Base-by-base conservation (phyloP, 2,888 invertebrate species). In the Anodontia alba region DNA sequence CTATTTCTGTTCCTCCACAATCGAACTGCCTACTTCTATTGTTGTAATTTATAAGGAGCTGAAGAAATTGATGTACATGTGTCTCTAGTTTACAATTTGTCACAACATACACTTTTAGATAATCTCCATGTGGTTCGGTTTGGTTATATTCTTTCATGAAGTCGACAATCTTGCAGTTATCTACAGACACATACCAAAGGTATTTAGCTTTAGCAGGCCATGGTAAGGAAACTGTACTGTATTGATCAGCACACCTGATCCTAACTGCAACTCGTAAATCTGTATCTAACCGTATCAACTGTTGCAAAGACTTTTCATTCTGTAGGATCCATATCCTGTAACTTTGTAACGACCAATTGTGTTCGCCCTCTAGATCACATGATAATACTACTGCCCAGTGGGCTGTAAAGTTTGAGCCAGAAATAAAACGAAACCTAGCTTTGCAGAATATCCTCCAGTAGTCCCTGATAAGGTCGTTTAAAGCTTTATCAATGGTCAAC, bases 201-300 rank as follows among this genome's bases (percentile, higher is more conserved):
- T 87, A 66, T 33, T 66, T 43, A 12, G 83, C 87, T 43, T 74
- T 73, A 1, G 71, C 69, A 33, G 87, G 87, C 80, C 83, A 83
- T 31, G 87, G 87, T 23, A 87, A 71, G 20, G 76, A 78, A 3
- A 85, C 42, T 7, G 17, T 51, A 10, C 67, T 77, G 12, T 69
- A 1, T 2, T 29, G 73, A 51, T 43, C 38, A 20, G 8, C n/a
- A 73, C 87, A 87, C 23, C 72, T 71, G 17, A 87, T 43, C 62
- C 79, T 72, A 15, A 87, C 54, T 26, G 81, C 77, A 62, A 82
- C 33, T n/a, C 62, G 38, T 7, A 85, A 36, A 17, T 70, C 68
- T 43, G 12, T 23, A 7, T 7, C 69, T 26, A 1, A 12, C 7
- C 23, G 69, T n/a, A 69, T 43, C 23, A 75, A n/a, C 49, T 70